phyloP scores from a whole-genome alignment of 2,797 vertebrate species.

The Rhinatrema bivittatum region DNA sequence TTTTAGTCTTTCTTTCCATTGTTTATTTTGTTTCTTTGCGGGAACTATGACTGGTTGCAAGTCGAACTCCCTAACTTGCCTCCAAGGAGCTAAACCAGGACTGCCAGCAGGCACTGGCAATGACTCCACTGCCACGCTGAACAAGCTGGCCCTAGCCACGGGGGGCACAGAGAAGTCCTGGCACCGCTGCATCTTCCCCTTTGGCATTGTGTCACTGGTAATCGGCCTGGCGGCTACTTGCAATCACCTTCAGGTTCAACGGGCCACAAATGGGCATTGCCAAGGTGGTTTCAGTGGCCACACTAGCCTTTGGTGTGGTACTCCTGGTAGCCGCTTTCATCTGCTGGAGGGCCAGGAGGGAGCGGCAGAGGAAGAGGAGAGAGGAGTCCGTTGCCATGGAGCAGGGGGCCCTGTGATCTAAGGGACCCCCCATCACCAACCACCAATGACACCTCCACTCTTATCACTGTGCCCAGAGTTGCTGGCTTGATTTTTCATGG shows the following conservation, averaged over 20 bases:
- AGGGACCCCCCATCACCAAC: no score
- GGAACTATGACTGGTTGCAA: slow-evolving; percentile 72
- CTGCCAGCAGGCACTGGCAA: slow-evolving; percentile 45
- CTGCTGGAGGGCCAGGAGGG: slow-evolving; percentile 46
- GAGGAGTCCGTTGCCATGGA: slow-evolving; percentile 34
- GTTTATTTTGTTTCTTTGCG: no score
- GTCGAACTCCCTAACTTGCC: slow-evolving; percentile 64
- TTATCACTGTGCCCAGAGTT: no score
- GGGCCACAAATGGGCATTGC: slow-evolving; percentile 74
- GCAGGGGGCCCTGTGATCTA: slow-evolving; percentile 34
- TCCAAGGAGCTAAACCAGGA: slow-evolving; percentile 53
- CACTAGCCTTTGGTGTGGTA: slow-evolving; percentile 46
- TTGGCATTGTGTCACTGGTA: slow-evolving; percentile 83
- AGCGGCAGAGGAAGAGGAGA: slow-evolving; percentile 34
- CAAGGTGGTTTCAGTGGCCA: slow-evolving; percentile 76
- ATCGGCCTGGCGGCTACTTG: slow-evolving; percentile 79
- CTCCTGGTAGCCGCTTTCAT: slow-evolving; percentile 44
- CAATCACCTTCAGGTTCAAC: slow-evolving; percentile 82
- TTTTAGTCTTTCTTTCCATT: no score
- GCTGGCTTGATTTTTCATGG: no score
- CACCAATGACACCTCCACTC: no score
- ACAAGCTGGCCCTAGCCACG: slow-evolving; percentile 82
- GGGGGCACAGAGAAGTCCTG: slow-evolving; percentile 77
- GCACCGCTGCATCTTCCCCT: slow-evolving; percentile 69
- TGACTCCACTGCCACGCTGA: slow-evolving; percentile 73